Percentiles rank a stretch among this genome's conserved stretches.
Conservation (phyloP, 1,140 invertebrate species). For the Pomacea maculata region DNA sequence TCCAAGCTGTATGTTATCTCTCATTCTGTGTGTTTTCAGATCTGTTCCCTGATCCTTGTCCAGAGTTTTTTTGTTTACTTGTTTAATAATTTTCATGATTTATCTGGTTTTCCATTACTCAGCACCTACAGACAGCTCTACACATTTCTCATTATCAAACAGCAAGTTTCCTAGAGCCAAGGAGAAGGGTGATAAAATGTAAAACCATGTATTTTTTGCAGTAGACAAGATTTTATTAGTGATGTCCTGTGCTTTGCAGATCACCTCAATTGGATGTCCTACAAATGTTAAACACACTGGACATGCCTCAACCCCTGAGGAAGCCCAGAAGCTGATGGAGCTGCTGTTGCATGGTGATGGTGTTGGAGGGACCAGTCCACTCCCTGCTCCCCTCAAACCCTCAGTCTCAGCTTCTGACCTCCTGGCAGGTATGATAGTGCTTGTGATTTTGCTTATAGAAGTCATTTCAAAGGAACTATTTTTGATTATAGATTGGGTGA, state of each 20-base stretch:
- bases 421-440: slow-evolving; percentile 21
- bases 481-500: background rate
- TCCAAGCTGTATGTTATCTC: background rate
- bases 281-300: slow-evolving; percentile 58
- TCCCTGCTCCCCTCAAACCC: slow-evolving; percentile 39
- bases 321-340: slow-evolving; percentile 56
- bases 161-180: background rate
- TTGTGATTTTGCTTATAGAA: background rate
- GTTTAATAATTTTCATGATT: too few relatives aligned
- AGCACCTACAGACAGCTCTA: too few relatives aligned
- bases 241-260: slow-evolving; percentile 16
- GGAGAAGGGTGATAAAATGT: background rate
- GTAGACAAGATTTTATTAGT: background rate
- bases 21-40: background rate
- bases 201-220: background rate
- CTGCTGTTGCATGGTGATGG: slow-evolving; percentile 40
- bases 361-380: background rate
- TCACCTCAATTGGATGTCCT: slow-evolving; percentile 50
- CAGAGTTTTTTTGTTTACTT: background rate
- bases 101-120: too few relatives aligned
- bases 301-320: slow-evolving; percentile 49
- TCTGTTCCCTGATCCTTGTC: background rate
- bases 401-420: slow-evolving; percentile 27
- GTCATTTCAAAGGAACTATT: background rate
- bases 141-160: background rate